phyloP scores from a whole-genome alignment of 2,888 invertebrate species.

The Crossocerus cetratus region DNA sequence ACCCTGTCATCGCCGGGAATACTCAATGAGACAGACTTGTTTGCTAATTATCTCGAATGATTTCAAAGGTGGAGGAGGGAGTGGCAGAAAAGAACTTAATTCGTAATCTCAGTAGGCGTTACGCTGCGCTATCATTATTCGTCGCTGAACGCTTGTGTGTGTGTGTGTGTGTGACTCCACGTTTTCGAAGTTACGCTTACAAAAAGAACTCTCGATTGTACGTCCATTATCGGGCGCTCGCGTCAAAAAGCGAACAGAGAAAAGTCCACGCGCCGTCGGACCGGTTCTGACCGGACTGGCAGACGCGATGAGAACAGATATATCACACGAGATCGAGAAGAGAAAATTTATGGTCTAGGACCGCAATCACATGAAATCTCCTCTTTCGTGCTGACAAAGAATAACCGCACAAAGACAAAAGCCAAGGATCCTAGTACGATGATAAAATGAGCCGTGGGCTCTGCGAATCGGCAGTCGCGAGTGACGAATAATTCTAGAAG shows the following conservation, averaged over 20 bases:
- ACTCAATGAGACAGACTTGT: too few species aligned
- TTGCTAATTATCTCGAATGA: too few species aligned
- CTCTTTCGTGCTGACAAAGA: neutral
- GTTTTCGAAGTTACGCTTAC: neutral
- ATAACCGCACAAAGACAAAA: slow-evolving; percentile 5
- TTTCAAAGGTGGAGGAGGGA: too few species aligned
- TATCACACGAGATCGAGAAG: neutral
- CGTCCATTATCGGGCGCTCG: slow-evolving; percentile 3
- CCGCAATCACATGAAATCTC: neutral
- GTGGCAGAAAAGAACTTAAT: too few species aligned
- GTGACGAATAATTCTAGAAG: neutral
- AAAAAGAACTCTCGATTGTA: neutral
- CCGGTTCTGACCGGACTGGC: neutral
- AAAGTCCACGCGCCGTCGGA: neutral
- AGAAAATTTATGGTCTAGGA: slow-evolving; percentile 1
- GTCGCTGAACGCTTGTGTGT: neutral
- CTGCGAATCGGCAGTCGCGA: neutral
- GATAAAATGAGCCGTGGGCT: neutral
- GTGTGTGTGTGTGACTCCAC: neutral
- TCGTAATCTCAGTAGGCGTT: neutral
- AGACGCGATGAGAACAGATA: neutral
- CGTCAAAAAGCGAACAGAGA: neutral
- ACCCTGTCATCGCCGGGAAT: too few species aligned
- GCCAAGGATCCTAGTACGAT: neutral
- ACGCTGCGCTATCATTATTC: slow-evolving; percentile 2